Base-by-base conservation (phyloP, 2,888 invertebrate species). In the Cerastis rubricosa region DNA sequence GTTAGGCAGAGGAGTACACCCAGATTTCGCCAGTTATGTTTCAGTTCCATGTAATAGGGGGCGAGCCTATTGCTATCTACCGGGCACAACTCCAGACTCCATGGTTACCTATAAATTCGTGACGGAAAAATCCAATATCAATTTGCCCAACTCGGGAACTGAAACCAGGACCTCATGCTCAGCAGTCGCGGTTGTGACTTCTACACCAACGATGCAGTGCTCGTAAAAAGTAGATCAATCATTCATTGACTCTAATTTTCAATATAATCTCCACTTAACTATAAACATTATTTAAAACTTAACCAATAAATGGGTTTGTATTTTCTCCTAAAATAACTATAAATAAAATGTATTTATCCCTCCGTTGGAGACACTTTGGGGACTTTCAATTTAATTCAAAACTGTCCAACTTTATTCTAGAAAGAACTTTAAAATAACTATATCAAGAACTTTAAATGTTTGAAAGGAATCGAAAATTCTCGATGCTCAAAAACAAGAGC, bases 381-480 rank as follows among this genome's bases (percentile, higher is more conserved):
- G 49, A 74, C 71, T 76, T 70, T 29, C 45, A 85, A 87, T 85
- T 76, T 76, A 74, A 80, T 81, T 81, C 61, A 2, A 59, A 76
- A 74, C 59, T 78, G 71, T 72, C 68, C 65, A 67, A 84, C 80
- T 74, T 87, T 72, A 74, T 67, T 70, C 65, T 25, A 74, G 64
- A 84, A 66, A 71, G 68, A 81, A 78, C 85, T 85, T 87, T 69
- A 65, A 74, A 85, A 76, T 81, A 81, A 85, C 76, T 85, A 85
- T 71, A 67, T 66, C 72, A 71, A 51, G 65, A 80, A 89, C 67
- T 79, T 72, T 64, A 43, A 71, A 78, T n/a, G 70, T 66, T 51
- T 80, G 73, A 70, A 80, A 78, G 63, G 72, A 72, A 74, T 83
- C 64, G 74, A 25, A 59, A 76, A 74, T 75, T 59, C 66, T 71